Conservation (phyloP, 2,888 invertebrate genomes). For the Xestia rhomboidea region DNA sequence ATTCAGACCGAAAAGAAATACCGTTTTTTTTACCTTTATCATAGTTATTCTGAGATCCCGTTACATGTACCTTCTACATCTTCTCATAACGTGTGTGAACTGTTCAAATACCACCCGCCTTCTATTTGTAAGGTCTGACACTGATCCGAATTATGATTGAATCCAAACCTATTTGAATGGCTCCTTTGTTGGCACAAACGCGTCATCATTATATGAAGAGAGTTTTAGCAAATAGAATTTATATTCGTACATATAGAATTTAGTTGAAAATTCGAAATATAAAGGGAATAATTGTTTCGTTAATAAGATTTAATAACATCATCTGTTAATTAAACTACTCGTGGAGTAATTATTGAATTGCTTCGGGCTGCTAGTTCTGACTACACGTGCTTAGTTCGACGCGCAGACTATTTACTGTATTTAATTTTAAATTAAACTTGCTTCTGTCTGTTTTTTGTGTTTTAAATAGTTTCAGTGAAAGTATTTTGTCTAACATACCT, state of each 20-base stretch:
- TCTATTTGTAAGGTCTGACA: constrained; percentile 71
- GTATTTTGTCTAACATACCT: background rate
- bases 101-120: constrained; percentile 65
- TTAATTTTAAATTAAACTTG: background rate
- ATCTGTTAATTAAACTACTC: constrained; percentile 33
- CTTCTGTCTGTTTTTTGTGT: background rate
- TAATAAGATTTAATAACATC: constrained; percentile 36
- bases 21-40: background rate
- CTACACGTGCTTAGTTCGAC: background rate
- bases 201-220: constrained; percentile 61
- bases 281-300: constrained; percentile 22
- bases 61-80: constrained; percentile 35
- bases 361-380: constrained; percentile 1
- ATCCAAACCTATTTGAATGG: constrained; percentile 66
- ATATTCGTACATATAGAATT: constrained; percentile 38
- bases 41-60: background rate
- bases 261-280: constrained; percentile 23
- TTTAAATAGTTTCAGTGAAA: background rate
- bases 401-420: background rate
- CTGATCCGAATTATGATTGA: constrained; percentile 73
- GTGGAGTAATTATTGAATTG: constrained; percentile 3
- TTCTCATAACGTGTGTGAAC: constrained; percentile 25
- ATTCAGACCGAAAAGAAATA: constrained; percentile 9
- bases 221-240: constrained; percentile 63
- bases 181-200: constrained; percentile 61